Evolutionary conservation across 2,888 invertebrate species (phyloP), one percentile per base, ranked within the genome.

Genomic region (Caenorhabditis sp.): DNA sequence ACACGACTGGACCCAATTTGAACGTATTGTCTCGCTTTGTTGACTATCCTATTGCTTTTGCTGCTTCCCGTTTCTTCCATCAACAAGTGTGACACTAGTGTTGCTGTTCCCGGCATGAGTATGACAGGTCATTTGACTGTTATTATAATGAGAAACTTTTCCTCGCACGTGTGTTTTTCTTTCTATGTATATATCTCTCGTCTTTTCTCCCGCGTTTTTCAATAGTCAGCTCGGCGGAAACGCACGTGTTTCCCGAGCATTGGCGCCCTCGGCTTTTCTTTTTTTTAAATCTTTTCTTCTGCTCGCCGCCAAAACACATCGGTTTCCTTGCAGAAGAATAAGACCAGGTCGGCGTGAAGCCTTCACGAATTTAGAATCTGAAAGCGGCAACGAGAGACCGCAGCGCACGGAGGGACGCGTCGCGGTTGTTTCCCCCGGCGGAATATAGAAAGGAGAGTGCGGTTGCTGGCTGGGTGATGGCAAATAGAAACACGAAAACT

Each of bases 401-500:
- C 62, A 46, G 17, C 72, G 72, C 72, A 39, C 9, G 39, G 41
- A 27, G 55, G 22, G 15, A 8, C 62, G 71, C 71, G 62, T 48
- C 71, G 71, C 71, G 71, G 71, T 35, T 53, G 13, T 52, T 46
- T 53, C 45, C 22, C 66, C 39, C 46, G 41, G 56, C 71, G 61
- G 71, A 59, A 71, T 61, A 71, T 46, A 61, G 53, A 55, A 37
- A 48, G 45, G 26, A 55, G 62, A 55, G 62, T 39, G 61, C 56
- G 45, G 27, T 46, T 61, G 55, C 46, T 62, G 55, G 72, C 56
- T 63, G 56, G 62, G 62, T 73, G 58, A 73, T 73, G 73, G 73
- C 73, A 73, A 73, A 73, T 73, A 73, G 62, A 73, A 73, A 65
- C 73, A 65, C 52, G 50, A 73, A 73, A 73, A 73, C 73, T 65